phyloP scores from a whole-genome alignment of 2,888 invertebrate genomes.

The Cheilosia pagana region DNA sequence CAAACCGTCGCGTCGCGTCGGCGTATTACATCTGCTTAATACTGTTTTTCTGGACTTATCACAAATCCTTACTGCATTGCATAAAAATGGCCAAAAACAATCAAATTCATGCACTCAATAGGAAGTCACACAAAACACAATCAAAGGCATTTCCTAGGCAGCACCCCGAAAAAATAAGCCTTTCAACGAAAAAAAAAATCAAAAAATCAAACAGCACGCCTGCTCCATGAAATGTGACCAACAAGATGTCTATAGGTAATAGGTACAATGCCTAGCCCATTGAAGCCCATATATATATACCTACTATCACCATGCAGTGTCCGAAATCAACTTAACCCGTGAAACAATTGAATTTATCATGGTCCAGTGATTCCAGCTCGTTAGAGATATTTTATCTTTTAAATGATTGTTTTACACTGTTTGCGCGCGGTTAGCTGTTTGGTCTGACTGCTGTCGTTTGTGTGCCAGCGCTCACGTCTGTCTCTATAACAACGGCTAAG shows the following conservation, averaged over 20 bases:
- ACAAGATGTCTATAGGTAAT: slow-evolving; percentile 2
- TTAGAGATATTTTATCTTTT: slow-evolving; percentile 73
- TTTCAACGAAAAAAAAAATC: slow-evolving; percentile 40
- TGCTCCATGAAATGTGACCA: slow-evolving; percentile 55
- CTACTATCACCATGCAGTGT: slow-evolving; percentile 36
- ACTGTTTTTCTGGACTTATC: neutral
- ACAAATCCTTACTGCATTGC: neutral
- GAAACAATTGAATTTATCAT: slow-evolving; percentile 74
- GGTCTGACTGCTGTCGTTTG: neutral
- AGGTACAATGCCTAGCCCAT: slow-evolving; percentile 16
- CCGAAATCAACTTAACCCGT: slow-evolving; percentile 57
- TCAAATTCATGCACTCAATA: slow-evolving; percentile 39
- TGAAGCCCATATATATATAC: neutral
- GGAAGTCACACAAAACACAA: slow-evolving; percentile 49
- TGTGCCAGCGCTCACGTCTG: slow-evolving; percentile 27
- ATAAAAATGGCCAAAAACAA: slow-evolving; percentile 1
- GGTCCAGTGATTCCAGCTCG: slow-evolving; percentile 71
- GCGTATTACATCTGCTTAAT: too few species aligned
- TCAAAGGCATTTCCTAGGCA: slow-evolving; percentile 55
- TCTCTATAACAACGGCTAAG: slow-evolving; percentile 22
- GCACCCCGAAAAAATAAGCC: slow-evolving; percentile 30
- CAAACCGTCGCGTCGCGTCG: too few species aligned
- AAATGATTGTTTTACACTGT: slow-evolving; percentile 72
- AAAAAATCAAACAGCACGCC: slow-evolving; percentile 53
- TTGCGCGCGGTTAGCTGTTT: slow-evolving; percentile 37